Evolutionary conservation across 92 coral and sea anemone species (phyloP).

Genomic region (Blastomussa wellsi): DNA sequence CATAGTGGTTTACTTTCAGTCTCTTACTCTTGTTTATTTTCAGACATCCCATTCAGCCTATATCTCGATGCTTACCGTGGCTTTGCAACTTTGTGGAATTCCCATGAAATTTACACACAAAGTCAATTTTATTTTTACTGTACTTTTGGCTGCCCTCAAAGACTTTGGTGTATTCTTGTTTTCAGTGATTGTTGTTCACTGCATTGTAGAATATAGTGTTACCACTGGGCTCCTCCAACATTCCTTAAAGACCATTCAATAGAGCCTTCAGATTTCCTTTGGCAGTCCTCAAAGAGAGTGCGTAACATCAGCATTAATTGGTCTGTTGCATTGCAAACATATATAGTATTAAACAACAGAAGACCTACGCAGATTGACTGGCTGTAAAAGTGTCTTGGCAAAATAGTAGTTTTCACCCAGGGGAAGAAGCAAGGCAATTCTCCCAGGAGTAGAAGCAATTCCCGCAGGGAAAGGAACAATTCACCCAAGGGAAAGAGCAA

Average conservation of each 20-base stretch:
- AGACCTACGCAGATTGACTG: too few relatives aligned
- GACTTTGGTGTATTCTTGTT: slow-evolving; percentile 75
- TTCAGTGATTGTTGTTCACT: slow-evolving; percentile 27
- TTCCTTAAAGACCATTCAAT: neutral
- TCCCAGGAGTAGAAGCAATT: too few relatives aligned
- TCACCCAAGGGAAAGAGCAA: too few relatives aligned
- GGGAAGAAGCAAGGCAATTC: too few relatives aligned
- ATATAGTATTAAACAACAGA: too few relatives aligned
- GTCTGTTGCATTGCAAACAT: neutral
- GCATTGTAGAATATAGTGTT: slow-evolving; percentile 13
- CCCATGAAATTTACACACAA: slow-evolving; percentile 52
- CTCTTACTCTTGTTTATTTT: neutral
- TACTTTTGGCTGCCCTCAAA: slow-evolving; percentile 42
- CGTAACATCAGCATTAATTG: neutral
- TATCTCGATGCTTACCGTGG: slow-evolving; percentile 68
- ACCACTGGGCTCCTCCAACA: slow-evolving; percentile 4
- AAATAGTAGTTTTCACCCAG: too few relatives aligned
- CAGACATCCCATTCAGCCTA: slow-evolving; percentile 70
- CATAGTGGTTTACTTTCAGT: neutral
- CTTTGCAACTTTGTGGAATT: slow-evolving; percentile 73
- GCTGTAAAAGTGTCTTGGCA: too few relatives aligned
- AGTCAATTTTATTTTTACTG: slow-evolving; percentile 58
- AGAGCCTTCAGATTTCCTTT: neutral
- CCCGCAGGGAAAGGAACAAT: too few relatives aligned
- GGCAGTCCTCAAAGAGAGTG: neutral